These are phyloP conservation scores for Garra rufa DNA, from an alignment of 2,113 vertebrate species.

Conservation along the genomic window DNA sequence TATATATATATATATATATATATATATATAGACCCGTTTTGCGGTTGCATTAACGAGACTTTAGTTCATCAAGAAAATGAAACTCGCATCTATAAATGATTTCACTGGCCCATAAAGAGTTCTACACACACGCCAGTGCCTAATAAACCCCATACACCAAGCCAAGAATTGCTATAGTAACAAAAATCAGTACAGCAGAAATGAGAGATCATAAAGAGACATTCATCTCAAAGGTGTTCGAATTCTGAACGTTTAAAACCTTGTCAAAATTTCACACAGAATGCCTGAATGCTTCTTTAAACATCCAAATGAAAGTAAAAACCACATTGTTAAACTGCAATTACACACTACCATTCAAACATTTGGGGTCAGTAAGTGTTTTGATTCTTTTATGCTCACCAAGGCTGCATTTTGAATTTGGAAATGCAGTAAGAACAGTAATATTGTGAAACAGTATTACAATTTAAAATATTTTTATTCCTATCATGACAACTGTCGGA, in stretches of 20 bases:
- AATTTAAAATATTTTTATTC: neutral
- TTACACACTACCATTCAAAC: neutral
- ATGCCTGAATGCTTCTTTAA: neutral
- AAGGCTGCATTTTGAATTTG: neutral
- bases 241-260: conserved; percentile 40
- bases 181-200: neutral
- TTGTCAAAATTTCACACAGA: neutral
- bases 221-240: conserved; percentile 4
- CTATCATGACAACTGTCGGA: too few species aligned
- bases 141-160: conserved; percentile 59
- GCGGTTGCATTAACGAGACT: conserved; percentile 50
- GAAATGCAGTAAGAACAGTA: neutral
- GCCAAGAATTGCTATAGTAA: conserved; percentile 6
- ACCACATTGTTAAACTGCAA: neutral
- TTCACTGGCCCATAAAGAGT: conserved; percentile 64
- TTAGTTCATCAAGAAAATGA: conserved; percentile 67
- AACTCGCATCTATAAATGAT: conserved; percentile 64
- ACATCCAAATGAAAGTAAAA: conserved; percentile 15
- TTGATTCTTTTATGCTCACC: neutral
- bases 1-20: too few species aligned
- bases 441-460: neutral
- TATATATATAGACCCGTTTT: conserved; percentile 67
- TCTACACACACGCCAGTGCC: conserved; percentile 40
- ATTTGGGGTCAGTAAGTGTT: neutral
- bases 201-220: neutral